phyloP scores from a whole-genome alignment of 1,140 invertebrate species.

The Globodera ellingtonae region DNA sequence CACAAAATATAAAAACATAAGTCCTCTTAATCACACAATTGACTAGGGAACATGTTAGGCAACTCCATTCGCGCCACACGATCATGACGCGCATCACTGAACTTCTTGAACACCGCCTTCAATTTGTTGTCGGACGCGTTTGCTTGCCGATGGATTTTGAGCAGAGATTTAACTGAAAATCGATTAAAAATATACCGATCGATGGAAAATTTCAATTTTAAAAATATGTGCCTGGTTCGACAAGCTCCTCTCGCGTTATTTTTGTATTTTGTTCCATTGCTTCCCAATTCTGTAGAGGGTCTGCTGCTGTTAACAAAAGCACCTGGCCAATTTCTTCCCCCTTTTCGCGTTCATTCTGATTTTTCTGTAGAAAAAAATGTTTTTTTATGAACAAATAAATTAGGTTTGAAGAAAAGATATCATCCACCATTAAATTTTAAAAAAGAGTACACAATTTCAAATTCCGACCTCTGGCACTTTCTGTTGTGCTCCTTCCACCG shows the following conservation, averaged over 20 bases:
- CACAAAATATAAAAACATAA: too few species aligned
- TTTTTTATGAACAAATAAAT: too few species aligned
- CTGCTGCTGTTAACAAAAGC: too few species aligned
- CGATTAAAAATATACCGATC: too few species aligned
- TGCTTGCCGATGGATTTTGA: background rate
- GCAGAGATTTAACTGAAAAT: background rate
- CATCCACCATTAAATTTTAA: too few species aligned
- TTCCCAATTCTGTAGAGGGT: background rate
- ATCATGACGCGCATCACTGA: background rate
- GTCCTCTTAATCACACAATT: background rate
- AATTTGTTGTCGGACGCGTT: background rate
- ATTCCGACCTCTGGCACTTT: background rate
- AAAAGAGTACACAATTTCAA: too few species aligned
- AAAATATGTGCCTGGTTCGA: background rate
- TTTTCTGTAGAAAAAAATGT: too few species aligned
- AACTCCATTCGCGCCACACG: background rate
- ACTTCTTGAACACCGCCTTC: background rate
- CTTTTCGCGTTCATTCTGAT: too few species aligned
- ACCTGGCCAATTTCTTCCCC: too few species aligned
- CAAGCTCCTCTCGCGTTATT: background rate
- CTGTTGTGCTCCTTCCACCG: background rate
- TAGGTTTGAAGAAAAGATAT: too few species aligned
- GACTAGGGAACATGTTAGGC: background rate
- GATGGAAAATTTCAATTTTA: too few species aligned
- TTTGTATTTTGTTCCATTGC: background rate